Evolutionary conservation across 2,888 invertebrate species (phyloP), one percentile per base, ranked within the genome.

Genomic region (Phanerotoma sp.): DNA sequence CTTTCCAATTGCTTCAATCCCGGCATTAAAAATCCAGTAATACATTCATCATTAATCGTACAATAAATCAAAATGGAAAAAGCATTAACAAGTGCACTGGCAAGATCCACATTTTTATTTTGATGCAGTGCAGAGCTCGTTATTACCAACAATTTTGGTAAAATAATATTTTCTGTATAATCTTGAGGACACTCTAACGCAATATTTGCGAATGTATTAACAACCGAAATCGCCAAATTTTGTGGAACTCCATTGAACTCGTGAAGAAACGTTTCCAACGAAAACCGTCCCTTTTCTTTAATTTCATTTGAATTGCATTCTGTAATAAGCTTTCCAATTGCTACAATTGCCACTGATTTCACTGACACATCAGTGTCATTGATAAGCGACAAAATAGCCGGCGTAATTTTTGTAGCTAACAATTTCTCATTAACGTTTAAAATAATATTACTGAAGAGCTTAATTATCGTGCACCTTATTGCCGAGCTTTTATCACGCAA

Each of bases 371-470:
- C 86, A 56, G 82, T 79, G 73, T 88, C 88, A 68, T 81, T 85
- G 32, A 86, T 86, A 33, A 88, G 77, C 0, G 88, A 88, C 38
- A 88, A 83, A 18, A 88, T 80, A 20, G 87, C 87, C n/a, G 87
- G 87, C 18, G 84, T 81, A 37, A 87, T 80, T 69, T 84, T 81
- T 4, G 82, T 75, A 28, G 81, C 80, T 13, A 86, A 78, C 51
- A 84, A 73, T 40, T 75, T 77, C 59, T 86, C 84, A 49, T 79
- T 79, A 44, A 85, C 79, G 41, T 77, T 76, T 41, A 79, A 79
- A 51, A 85, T 79, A 25, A 84, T 75, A 32, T 80, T 74, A 58
- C 82, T 81, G 73, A 87, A 84, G 49, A 88, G 71, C 35, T 79
- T 77, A 9, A 85, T 85, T 1, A 86, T 79, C n/a, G 83, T 80